Conservation (phyloP, 2,113 vertebrate species). For the Raphicerus campestris region DNA sequence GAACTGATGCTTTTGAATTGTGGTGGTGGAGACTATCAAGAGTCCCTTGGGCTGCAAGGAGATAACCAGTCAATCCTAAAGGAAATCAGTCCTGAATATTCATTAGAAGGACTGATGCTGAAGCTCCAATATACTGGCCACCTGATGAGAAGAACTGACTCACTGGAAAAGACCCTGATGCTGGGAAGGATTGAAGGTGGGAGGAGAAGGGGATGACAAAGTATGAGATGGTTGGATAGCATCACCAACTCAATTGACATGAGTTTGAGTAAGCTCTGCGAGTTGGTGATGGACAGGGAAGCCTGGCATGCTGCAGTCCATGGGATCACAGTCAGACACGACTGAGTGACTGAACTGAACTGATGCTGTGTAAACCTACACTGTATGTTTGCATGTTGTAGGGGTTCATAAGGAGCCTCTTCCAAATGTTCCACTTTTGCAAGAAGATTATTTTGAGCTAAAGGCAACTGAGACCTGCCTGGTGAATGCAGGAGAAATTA, state of each 20-base stretch:
- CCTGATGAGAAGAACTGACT: not conserved
- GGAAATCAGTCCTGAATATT: not conserved
- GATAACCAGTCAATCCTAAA: not conserved
- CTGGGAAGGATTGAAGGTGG: not conserved
- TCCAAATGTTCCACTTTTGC: not conserved
- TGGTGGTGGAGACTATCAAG: not conserved
- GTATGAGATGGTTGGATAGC: not conserved
- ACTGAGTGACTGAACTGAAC: too few species aligned
- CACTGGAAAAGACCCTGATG: not conserved
- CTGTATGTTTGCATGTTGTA: too few species aligned
- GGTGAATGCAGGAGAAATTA: not conserved
- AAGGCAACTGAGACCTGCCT: not conserved
- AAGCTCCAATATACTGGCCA: not conserved
- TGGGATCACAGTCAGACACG: not conserved
- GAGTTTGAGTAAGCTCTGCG: not conserved
- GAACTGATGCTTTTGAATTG: not conserved
- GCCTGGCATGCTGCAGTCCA: not conserved
- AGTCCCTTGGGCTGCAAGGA: not conserved
- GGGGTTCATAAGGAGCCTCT: not conserved
- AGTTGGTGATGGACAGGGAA: not conserved
- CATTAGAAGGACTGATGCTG: not conserved
- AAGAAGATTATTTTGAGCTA: not conserved
- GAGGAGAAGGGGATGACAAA: not conserved
- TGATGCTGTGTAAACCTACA: too few species aligned
- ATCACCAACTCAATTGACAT: not conserved